Evolutionary conservation across 2,113 vertebrate genomes (phyloP).

Genomic region (Sciurus niger): DNA sequence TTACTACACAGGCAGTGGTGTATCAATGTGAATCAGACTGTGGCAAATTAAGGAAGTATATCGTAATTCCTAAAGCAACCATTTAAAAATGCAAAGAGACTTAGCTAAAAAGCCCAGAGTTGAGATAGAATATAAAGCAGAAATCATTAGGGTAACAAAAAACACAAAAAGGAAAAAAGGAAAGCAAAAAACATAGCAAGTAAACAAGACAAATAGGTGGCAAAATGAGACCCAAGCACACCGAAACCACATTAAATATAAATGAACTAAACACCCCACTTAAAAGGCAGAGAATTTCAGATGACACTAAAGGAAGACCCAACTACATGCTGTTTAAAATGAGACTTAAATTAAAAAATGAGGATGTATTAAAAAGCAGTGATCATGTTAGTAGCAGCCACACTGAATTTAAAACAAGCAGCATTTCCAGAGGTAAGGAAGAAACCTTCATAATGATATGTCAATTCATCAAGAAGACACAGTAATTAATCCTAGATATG

Average conservation of each 20-base stretch:
- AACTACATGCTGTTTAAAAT: not conserved
- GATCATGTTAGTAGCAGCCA: not conserved
- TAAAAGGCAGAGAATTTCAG: conserved; percentile 42
- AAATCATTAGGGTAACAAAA: conserved; percentile 34
- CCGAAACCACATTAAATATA: not conserved
- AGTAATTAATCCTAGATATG: not conserved
- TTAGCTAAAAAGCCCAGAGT: not conserved
- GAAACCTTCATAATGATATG: not conserved
- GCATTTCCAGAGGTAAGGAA: not conserved
- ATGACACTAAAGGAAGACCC: not conserved
- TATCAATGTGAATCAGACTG: not conserved
- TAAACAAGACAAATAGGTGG: not conserved
- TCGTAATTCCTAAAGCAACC: not conserved
- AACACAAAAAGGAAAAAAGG: not conserved
- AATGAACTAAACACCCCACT: not conserved
- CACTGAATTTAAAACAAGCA: not conserved
- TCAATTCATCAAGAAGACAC: not conserved
- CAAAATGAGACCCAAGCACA: not conserved
- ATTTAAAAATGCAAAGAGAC: not conserved
- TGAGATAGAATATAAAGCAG: not conserved
- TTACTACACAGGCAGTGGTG: not conserved
- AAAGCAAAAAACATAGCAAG: not conserved
- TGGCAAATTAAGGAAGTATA: not conserved
- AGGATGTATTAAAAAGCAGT: not conserved
- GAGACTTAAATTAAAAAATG: not conserved